phyloP scores from a whole-genome alignment of 2,888 invertebrate species.

The Heliconius aoede region DNA sequence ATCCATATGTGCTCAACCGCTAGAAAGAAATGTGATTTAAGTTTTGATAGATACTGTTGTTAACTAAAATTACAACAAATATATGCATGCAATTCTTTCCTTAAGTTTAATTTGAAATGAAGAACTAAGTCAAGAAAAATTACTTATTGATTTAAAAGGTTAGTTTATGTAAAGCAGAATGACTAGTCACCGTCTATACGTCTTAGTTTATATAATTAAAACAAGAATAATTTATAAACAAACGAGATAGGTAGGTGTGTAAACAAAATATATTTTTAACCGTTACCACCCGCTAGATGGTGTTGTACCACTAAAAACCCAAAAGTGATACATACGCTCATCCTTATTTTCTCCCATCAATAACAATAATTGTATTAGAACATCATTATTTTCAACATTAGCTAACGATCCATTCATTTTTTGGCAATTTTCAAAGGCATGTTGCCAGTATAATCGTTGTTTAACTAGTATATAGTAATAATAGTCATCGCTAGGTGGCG shows the following conservation, averaged over 20 bases:
- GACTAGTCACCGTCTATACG: too few relatives aligned
- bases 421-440: conserved; percentile 72
- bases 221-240: too few relatives aligned
- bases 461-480: conserved; percentile 70
- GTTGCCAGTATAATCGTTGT: conserved; percentile 70
- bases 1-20: conserved; percentile 76
- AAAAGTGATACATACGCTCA: conserved; percentile 62
- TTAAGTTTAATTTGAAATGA: too few relatives aligned
- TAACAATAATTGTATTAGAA: conserved; percentile 66
- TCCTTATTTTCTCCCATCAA: conserved; percentile 77
- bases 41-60: too few relatives aligned
- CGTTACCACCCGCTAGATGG: conserved; percentile 11
- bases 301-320: background rate
- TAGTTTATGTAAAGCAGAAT: too few relatives aligned
- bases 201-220: too few relatives aligned
- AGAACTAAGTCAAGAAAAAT: too few relatives aligned
- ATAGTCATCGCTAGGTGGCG: conserved; percentile 68
- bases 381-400: conserved; percentile 62
- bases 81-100: too few relatives aligned
- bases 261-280: background rate
- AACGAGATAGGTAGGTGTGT: too few relatives aligned
- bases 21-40: conserved; percentile 49
- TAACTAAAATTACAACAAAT: too few relatives aligned
- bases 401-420: conserved; percentile 73
- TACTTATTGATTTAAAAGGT: too few relatives aligned